phyloP scores from a whole-genome alignment of 2,797 vertebrate species.

The Catharus ustulatus region DNA sequence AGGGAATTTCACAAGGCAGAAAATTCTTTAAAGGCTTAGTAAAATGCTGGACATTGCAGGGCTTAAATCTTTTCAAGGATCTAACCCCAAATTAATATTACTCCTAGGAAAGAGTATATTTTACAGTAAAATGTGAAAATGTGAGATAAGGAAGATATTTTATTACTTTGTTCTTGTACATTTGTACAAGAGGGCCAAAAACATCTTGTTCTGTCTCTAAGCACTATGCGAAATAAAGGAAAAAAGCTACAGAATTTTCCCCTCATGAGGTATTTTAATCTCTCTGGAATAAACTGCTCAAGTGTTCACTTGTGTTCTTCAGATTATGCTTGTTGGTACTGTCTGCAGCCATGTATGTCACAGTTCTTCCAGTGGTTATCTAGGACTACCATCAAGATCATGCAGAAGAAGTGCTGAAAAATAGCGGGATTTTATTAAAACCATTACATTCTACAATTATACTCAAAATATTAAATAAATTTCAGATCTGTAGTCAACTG shows the following conservation, averaged over 20 bases:
- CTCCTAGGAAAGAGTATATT: not conserved
- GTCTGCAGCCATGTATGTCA: not conserved
- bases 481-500: not conserved
- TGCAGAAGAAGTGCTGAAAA: not conserved
- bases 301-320: not conserved
- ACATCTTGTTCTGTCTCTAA: not conserved
- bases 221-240: not conserved
- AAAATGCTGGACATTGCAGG: not conserved
- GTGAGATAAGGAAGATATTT: not conserved
- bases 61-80: not conserved
- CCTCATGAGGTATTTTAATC: not conserved
- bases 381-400: not conserved
- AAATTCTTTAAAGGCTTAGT: not conserved
- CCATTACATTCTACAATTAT: not conserved
- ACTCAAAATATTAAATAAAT: not conserved
- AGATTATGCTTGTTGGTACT: not conserved
- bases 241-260: not conserved
- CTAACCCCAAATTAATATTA: not conserved
- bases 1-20: not conserved
- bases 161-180: not conserved
- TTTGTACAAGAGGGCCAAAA: not conserved
- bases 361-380: not conserved
- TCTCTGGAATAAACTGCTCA: not conserved
- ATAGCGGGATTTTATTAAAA: not conserved
- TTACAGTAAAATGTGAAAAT: not conserved